phyloP scores from a whole-genome alignment of 2,113 vertebrate genomes.

The Hystrix brachyura region DNA sequence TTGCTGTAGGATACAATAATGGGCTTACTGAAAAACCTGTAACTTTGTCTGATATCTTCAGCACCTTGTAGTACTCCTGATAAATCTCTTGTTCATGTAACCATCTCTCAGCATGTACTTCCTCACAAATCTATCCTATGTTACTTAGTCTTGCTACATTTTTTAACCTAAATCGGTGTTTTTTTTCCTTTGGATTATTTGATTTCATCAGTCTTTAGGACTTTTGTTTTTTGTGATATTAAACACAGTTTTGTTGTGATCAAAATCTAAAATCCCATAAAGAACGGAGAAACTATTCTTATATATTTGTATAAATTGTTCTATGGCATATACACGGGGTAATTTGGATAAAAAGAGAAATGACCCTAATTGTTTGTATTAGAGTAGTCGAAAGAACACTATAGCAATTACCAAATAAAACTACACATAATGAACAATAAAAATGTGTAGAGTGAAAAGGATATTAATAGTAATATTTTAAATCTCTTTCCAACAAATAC shows the following conservation, averaged over 20 bases:
- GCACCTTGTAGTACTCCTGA: not conserved
- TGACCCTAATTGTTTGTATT: not conserved
- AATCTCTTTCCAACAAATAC: not conserved
- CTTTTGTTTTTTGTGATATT: not conserved
- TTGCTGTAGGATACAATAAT: not conserved
- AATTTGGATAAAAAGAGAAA: conserved; percentile 21
- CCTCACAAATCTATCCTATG: fast-evolving
- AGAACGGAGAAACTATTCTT: not conserved
- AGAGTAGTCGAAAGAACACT: not conserved
- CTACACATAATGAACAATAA: not conserved
- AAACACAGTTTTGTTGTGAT: not conserved
- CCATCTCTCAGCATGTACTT: not conserved
- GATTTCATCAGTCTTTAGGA: not conserved
- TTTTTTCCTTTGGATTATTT: not conserved
- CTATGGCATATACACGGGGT: not conserved
- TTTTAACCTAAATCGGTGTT: not conserved
- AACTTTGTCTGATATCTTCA: not conserved
- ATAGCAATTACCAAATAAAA: not conserved
- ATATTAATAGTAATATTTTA: not conserved
- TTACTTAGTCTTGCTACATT: not conserved
- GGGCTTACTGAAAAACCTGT: not conserved
- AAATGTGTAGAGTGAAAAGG: not conserved
- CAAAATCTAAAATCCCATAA: not conserved
- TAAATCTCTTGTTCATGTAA: not conserved
- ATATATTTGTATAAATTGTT: not conserved